Evolutionary conservation across 1,140 invertebrate species (phyloP).

Genomic region (Nephotettix cincticeps): DNA sequence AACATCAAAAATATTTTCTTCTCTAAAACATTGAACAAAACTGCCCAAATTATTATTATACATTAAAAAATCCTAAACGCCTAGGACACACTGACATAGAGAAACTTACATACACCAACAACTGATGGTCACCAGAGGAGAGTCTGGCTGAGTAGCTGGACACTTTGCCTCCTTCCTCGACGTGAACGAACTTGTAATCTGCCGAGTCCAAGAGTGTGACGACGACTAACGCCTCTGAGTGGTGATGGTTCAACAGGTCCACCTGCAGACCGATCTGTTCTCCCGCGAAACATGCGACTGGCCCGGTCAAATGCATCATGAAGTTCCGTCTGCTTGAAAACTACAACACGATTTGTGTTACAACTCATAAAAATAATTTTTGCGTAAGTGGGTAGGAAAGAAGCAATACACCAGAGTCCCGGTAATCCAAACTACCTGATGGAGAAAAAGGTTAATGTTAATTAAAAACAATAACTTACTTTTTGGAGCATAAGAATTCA

Average conservation of each 20-base stretch:
- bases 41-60: too few relatives aligned
- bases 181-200: conserved; percentile 57
- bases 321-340: conserved; percentile 55
- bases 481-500: too few relatives aligned
- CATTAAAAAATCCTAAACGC: too few relatives aligned
- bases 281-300: conserved; percentile 52
- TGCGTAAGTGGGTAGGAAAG: too few relatives aligned
- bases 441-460: too few relatives aligned
- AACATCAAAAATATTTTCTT: too few relatives aligned
- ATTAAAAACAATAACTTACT: too few relatives aligned
- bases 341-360: conserved; percentile 42
- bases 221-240: conserved; percentile 44
- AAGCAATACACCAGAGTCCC: conserved; percentile 28
- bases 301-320: conserved; percentile 56
- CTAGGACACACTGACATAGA: too few relatives aligned
- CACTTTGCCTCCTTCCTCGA: conserved; percentile 55
- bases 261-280: conserved; percentile 59
- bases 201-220: conserved; percentile 46
- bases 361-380: too few relatives aligned
- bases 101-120: conserved; percentile 52
- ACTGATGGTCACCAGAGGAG: conserved; percentile 49
- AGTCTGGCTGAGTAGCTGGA: conserved; percentile 52
- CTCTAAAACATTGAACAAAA: too few relatives aligned
- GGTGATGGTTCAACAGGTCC: conserved; percentile 56
- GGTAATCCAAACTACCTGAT: too few relatives aligned